These are phyloP conservation scores for Bolborhynchus lineola DNA, from an alignment of 2,113 vertebrate species.

Conservation along the genomic window DNA sequence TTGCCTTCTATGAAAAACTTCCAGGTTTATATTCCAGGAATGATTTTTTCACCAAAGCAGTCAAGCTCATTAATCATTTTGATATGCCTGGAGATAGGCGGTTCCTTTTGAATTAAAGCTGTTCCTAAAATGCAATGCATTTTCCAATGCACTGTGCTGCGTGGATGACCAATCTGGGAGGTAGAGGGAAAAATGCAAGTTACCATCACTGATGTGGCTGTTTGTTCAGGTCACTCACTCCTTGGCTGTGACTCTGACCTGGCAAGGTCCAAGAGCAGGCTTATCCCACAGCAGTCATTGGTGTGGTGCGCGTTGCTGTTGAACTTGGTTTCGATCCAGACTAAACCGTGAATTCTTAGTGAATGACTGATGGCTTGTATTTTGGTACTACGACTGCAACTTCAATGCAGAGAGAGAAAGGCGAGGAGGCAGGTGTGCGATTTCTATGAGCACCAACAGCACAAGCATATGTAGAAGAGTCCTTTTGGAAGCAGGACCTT, in stretches of 20 bases:
- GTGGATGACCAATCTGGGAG: background rate
- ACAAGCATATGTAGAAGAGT: slow-evolving; percentile 63
- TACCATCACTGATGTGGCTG: rapidly evolving
- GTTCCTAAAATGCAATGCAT: background rate
- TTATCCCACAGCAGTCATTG: background rate
- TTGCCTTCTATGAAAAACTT: too few relatives aligned
- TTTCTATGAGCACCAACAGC: slow-evolving; percentile 77
- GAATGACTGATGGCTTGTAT: background rate
- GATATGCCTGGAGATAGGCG: too few relatives aligned
- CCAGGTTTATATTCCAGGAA: too few relatives aligned
- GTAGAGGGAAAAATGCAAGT: background rate
- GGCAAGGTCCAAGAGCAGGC: background rate
- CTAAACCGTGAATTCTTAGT: background rate
- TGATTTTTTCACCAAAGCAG: too few relatives aligned
- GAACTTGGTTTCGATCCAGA: background rate
- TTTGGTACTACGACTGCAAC: background rate
- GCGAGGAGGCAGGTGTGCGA: slow-evolving; percentile 77
- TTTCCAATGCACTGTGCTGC: background rate
- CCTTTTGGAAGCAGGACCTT: too few relatives aligned
- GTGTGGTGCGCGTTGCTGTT: background rate
- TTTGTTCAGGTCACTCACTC: rapidly evolving
- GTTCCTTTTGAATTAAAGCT: background rate
- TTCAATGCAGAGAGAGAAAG: slow-evolving; percentile 79
- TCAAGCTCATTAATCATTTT: too few relatives aligned
- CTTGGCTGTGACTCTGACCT: background rate